Base-by-base conservation (phyloP, 1,140 invertebrate species). In the Solen grandis region DNA sequence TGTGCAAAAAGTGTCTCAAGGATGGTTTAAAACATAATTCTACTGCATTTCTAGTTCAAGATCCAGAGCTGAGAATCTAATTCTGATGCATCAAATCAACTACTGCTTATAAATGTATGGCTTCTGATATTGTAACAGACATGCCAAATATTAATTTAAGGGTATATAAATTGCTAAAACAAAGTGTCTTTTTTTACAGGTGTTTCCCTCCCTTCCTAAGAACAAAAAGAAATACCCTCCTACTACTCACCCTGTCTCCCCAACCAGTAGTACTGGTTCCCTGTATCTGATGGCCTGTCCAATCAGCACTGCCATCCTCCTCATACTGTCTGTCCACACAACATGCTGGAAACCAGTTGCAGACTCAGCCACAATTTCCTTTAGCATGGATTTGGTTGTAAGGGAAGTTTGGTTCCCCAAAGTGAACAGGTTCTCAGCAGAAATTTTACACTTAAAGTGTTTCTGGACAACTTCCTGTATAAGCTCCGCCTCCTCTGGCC, bases 251-350 rank as follows among this genome's bases (percentile, higher is more conserved):
- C 93, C 99, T 31, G 99, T 99, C 91, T 99, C 97, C 59, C 99
- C 99, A 10, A 99, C 97, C 27, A 99, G 92, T 13, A 99, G 92
- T 2, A 99, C 96, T 0, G 99, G 98, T 90, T 99, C 99, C 85
- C 96, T 94, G 85, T 98, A 99, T 83, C 95, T 94, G 81, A 98
- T 95, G 0, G 97, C 96, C 93, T 99, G 91, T 36, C 95, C 95
- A 25, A 98, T 95, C 8, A 99, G 92, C n/a, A 99, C 96, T 5
- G 96, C 97, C 90, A 99, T 94, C 90, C 97, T 93, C 78, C 97
- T 94, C 95, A 99, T 97, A 85, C 96, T 96, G 78, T 94, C 95
- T 0, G 98, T 99, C 98, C 98, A 99, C 0, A 99, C 97, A 38
- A 99, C 94, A 87, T 99, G 96, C 22, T 94, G 91, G 89, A 97